These are phyloP conservation scores for Itoplectis maculator DNA, from an alignment of 2,888 invertebrate species.

Conservation along the genomic window DNA sequence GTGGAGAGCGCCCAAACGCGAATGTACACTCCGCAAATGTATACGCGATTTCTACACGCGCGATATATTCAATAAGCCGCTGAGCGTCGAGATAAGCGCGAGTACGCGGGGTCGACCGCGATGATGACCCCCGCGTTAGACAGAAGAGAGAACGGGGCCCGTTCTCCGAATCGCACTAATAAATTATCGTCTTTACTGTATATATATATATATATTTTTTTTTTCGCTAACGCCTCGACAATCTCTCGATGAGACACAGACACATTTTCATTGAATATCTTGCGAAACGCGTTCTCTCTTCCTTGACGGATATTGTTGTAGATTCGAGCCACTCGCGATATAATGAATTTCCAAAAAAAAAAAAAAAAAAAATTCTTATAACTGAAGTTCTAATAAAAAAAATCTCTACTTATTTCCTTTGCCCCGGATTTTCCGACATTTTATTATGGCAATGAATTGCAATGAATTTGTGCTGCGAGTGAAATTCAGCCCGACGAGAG, in stretches of 20 bases:
- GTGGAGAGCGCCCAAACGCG: conserved; percentile 37
- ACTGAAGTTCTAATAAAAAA: too few species aligned
- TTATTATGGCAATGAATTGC: too few species aligned
- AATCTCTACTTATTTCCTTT: too few species aligned
- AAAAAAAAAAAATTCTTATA: too few species aligned
- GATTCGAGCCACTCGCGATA: conserved; percentile 23
- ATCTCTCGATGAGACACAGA: conserved; percentile 34
- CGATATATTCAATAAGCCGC: conserved; percentile 79
- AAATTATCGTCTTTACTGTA: conserved; percentile 53
- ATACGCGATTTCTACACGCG: too few species aligned
- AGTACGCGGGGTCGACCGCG: conserved; percentile 76
- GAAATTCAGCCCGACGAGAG: too few species aligned
- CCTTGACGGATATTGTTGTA: conserved; percentile 54
- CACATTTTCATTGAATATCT: conserved; percentile 45
- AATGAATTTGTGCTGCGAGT: too few species aligned
- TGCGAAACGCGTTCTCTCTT: not conserved
- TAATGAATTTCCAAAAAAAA: too few species aligned
- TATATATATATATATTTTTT: too few species aligned
- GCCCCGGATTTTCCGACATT: too few species aligned
- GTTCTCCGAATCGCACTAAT: conserved; percentile 55
- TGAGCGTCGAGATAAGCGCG: conserved; percentile 75
- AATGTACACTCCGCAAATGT: conserved; percentile 19
- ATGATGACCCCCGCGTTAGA: conserved; percentile 78
- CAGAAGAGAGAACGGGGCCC: conserved; percentile 51
- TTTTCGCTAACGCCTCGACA: conserved; percentile 52